These are phyloP conservation scores for Channallabes apus DNA, from an alignment of 2,797 vertebrate species.

Conservation along the genomic window DNA sequence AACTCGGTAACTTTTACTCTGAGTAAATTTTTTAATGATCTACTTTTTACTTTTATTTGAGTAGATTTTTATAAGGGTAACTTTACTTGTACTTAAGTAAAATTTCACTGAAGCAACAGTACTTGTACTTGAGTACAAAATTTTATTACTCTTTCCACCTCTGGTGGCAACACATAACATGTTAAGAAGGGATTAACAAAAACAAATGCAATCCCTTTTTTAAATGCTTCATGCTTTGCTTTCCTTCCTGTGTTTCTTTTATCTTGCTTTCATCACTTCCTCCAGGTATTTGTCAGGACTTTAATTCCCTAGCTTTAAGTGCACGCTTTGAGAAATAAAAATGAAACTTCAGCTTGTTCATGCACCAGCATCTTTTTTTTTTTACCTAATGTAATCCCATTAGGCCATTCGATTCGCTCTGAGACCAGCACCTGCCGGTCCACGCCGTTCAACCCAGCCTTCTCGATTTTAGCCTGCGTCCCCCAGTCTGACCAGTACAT, in stretches of 20 bases:
- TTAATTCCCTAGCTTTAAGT: background rate
- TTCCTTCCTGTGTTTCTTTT: background rate
- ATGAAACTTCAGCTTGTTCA: background rate
- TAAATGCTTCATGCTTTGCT: constrained; percentile 18
- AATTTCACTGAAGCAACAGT: no score
- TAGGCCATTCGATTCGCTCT: constrained; percentile 96
- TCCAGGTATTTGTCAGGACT: background rate
- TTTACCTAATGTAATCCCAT: constrained; percentile 94
- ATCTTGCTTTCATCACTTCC: background rate
- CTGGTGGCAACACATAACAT: background rate
- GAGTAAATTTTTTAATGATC: no score
- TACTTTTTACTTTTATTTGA: no score
- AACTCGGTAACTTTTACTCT: no score
- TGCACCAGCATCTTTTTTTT: constrained; percentile 27
- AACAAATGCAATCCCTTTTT: constrained; percentile 2
- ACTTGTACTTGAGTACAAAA: no score
- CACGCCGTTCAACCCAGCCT: constrained; percentile 90
- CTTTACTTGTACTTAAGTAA: no score
- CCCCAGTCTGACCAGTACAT: constrained; percentile 99
- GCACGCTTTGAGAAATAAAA: constrained; percentile 2
- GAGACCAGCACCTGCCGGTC: constrained; percentile 88
- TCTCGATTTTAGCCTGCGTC: constrained; percentile 91
- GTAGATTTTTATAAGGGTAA: no score
- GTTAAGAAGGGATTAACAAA: constrained; percentile 8
- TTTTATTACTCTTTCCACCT: no score